A percentile compares a stretch with the other conserved stretches of the same genome.
Conservation (phyloP, 2,113 vertebrate species). For the Naja naja region DNA sequence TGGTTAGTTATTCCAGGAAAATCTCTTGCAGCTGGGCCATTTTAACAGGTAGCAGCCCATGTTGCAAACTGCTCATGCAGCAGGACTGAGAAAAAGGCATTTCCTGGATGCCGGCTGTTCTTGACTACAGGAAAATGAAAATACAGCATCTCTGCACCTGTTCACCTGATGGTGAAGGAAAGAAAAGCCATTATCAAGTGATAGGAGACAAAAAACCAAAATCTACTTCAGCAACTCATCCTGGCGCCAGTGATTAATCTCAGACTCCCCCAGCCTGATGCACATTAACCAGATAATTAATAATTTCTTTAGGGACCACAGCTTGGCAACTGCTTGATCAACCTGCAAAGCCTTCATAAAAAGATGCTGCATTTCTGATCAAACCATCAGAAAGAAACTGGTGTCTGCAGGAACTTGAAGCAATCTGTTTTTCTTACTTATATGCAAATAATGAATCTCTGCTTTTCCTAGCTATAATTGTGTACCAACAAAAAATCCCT, state of each 20-base stretch:
- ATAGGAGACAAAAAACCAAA: conserved; percentile 83
- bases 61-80: conserved; percentile 74
- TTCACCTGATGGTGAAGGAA: conserved; percentile 79
- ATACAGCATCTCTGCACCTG: conserved; percentile 82
- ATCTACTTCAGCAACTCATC: conserved; percentile 84
- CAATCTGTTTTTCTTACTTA: neutral
- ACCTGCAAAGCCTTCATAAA: conserved; percentile 73
- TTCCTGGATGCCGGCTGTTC: conserved; percentile 77
- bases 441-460: neutral
- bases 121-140: conserved; percentile 76
- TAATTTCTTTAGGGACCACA: conserved; percentile 94
- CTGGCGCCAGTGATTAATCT: conserved; percentile 91
- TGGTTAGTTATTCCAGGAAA: conserved; percentile 45
- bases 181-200: conserved; percentile 80
- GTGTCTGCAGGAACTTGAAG: conserved; percentile 46
- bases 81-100: conserved; percentile 70
- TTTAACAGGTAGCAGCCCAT: conserved; percentile 40
- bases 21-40: conserved; percentile 59
- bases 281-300: conserved; percentile 99
- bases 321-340: conserved; percentile 90
- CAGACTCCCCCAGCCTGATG: conserved; percentile 88
- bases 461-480: neutral
- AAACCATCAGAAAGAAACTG: conserved; percentile 56
- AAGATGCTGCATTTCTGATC: conserved; percentile 65
- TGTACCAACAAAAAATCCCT: neutral